A percentile compares a stretch with the other conserved stretches of the same genome.
phyloP scores from a whole-genome alignment of 2,113 vertebrate genomes.

The Caranx melampygus region DNA sequence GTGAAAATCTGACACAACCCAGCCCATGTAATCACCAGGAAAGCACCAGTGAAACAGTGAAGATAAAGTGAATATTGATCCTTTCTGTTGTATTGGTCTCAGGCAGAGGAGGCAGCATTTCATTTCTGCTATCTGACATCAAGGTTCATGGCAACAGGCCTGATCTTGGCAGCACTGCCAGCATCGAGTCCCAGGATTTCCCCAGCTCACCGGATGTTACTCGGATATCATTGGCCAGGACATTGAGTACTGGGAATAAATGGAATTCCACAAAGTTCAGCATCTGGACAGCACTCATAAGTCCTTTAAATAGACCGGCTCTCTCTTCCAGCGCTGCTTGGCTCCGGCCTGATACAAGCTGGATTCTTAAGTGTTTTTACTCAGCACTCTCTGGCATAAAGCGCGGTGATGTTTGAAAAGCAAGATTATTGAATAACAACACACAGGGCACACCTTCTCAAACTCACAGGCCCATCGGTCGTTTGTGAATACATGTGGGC shows the following conservation, averaged over 20 bases:
- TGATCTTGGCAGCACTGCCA: conserved; percentile 64
- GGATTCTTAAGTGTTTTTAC: conserved; percentile 44
- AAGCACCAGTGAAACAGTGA: conserved; percentile 14
- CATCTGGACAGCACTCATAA: conserved; percentile 64
- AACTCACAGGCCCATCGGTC: conserved; percentile 2
- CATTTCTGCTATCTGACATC: conserved; percentile 70
- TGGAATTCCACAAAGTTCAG: conserved; percentile 73
- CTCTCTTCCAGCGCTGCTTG: conserved; percentile 51
- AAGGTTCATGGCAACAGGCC: conserved; percentile 66
- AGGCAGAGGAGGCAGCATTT: conserved; percentile 55
- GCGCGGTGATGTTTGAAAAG: conserved; percentile 34
- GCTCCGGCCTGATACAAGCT: conserved; percentile 19
- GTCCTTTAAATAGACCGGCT: conserved; percentile 71
- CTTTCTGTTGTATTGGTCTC: conserved; percentile 8
- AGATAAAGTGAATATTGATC: conserved; percentile 51
- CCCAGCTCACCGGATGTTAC: conserved; percentile 71
- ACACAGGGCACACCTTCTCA: not conserved
- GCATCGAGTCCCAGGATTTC: conserved; percentile 73
- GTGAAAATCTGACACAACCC: conserved; percentile 11
- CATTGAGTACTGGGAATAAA: conserved; percentile 77
- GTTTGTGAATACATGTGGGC: conserved; percentile 20
- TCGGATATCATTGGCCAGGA: conserved; percentile 74
- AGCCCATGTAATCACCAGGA: conserved; percentile 30
- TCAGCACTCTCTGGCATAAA: conserved; percentile 42
- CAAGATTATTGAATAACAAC: conserved; percentile 34